These are phyloP conservation scores for Anguilla marmorata DNA, from an alignment of 2,797 vertebrate genomes.

Conservation along the genomic window DNA sequence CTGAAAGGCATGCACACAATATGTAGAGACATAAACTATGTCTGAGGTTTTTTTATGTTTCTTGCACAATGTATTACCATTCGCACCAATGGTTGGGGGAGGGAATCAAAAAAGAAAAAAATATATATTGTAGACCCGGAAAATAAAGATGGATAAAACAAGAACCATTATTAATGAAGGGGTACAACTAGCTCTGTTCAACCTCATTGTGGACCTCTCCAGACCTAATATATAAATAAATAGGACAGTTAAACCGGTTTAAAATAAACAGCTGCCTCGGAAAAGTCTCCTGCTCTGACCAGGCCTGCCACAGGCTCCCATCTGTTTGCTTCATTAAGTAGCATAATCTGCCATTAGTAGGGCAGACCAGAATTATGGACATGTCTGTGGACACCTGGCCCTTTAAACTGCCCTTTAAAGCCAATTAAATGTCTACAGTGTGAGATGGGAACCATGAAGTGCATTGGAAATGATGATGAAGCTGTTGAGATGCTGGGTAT, in stretches of 20 bases:
- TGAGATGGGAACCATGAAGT: background rate
- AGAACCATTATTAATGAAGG: background rate
- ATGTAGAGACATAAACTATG: background rate
- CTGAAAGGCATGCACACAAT: background rate
- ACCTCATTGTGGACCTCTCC: background rate
- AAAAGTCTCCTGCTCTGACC: background rate
- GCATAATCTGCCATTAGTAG: slow-evolving; percentile 9
- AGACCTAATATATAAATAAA: background rate
- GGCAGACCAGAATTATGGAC: background rate
- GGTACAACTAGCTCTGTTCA: background rate
- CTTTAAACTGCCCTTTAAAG: background rate
- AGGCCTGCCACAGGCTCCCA: background rate
- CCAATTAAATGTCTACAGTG: background rate
- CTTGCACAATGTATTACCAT: too few species aligned
- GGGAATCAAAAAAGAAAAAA: background rate
- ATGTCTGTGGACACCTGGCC: background rate
- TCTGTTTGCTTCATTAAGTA: background rate
- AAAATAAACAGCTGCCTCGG: background rate
- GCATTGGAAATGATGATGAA: background rate
- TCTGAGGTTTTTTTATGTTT: background rate
- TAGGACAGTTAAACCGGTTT: background rate
- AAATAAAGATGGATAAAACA: background rate
- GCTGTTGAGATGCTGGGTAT: background rate
- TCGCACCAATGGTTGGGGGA: too few species aligned
- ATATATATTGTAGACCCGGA: background rate